Base-by-base conservation (phyloP, 2,797 vertebrate species). In the Mormyrops boulengeri region DNA sequence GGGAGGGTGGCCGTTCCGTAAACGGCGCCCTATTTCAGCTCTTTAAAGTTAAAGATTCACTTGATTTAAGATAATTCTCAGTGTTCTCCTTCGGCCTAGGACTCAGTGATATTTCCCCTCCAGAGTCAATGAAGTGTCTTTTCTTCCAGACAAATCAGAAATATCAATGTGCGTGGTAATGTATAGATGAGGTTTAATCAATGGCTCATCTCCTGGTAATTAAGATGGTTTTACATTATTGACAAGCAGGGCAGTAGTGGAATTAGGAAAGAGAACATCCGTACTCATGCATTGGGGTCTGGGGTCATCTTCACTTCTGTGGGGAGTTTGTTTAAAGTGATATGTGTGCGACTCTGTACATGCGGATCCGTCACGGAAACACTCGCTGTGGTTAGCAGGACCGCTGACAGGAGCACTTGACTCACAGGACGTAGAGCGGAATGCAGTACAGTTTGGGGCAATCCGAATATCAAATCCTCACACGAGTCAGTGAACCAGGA, bases 21-120 rank as follows among this genome's bases (percentile, higher is more conserved):
- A 77, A 52, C 7, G 60, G 47, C 34, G 66, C 60, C 88, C 66
- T 52, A 69, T 77, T 77, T 88, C 88, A 88, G 12, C 66, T 73
- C 88, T 77, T 88, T 47, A 77, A 50, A 77, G 62, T 73, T 52
- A 88, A 44, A 52, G 66, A 88, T 77, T 88, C 88, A 53, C 73
- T 26, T 77, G 62, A 52, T 52, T 52, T 38, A 14, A 52, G 88
- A 73, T 88, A 38, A 88, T 73, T 77, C 47, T 62, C n/a, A 62
- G 41, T 66, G 19, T 49, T 62, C 87, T 47, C 55, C 41, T 52
- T 30, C 3, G 22, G 22, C 85, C 85, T 57, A 41, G 17, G 88
- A 77, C 44, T 88, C 22, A 52, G 88, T 73, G 87, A 62, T 49
- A 52, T 52, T 77, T 77, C 66, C 53, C 22, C 12, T 53, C 44